Conservation (phyloP, 2,797 vertebrate species). For the Meda fulgida region DNA sequence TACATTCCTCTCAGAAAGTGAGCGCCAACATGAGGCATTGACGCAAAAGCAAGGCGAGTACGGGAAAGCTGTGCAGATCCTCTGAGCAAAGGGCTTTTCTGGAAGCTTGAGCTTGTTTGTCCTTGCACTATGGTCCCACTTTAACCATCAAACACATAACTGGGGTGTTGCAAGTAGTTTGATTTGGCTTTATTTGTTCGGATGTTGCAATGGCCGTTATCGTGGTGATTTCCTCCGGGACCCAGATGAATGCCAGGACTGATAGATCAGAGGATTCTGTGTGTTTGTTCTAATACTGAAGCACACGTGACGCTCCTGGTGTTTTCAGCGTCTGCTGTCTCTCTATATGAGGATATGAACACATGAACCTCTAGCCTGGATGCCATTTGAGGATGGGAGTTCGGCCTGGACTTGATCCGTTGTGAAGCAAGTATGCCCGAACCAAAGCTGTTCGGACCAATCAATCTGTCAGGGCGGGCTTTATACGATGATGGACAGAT, state of each 20-base stretch:
- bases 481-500: no score
- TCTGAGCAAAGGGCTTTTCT: slow-evolving; percentile 66
- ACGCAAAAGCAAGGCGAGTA: slow-evolving; percentile 67
- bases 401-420: no score
- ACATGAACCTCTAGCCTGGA: no score
- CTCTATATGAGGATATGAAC: background rate
- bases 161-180: background rate
- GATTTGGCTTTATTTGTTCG: background rate
- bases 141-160: slow-evolving; percentile 10
- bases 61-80: slow-evolving; percentile 65
- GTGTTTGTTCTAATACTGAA: background rate
- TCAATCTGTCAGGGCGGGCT: no score
- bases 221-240: background rate
- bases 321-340: no score
- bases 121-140: slow-evolving; percentile 53
- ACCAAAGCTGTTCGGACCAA: no score
- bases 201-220: background rate
- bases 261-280: background rate
- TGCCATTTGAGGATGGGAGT: no score
- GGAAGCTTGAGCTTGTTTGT: slow-evolving; percentile 56
- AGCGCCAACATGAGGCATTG: slow-evolving; percentile 71
- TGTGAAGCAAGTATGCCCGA: no score
- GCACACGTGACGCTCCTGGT: no score
- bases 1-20: slow-evolving; percentile 70
- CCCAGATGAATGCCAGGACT: background rate